Base-by-base conservation (phyloP, 2,797 vertebrate genomes). In the Hemibagrus guttatus region DNA sequence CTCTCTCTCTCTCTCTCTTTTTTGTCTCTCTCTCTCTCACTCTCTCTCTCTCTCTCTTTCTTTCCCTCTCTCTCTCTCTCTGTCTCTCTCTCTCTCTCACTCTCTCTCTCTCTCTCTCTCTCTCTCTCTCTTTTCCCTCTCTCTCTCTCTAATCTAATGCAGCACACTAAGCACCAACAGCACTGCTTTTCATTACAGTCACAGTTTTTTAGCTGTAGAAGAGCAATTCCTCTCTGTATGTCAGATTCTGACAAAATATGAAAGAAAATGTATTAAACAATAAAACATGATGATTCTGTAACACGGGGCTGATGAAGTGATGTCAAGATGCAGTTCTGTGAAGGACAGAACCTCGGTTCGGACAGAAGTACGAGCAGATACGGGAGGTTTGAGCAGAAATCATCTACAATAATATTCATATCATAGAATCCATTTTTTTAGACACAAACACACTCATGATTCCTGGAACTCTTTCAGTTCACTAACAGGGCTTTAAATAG, bases 131-230 rank as follows among this genome's bases (percentile, higher is more conserved):
- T 42, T 19, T 71, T n/a, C 2, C 0, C 14, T 31, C 16, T 19
- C 4, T 3, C 2, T 59, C 31, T 31, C 0, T 19, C 31, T 79
- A 39, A 79, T 59, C 31, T 79, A 79, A 79, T 79, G 54, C 54
- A 59, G 54, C 28, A 78, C 75, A 78, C 12, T 35, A 58, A 39
- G 54, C 54, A 79, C 56, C 12, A 79, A 59, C 76, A 79, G 19
- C 3, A 7, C 54, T 79, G 76, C 56, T 59, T 79, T 79, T 79
- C 28, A 79, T 79, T 79, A 79, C 39, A 76, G 49, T 56, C 52
- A 56, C n/a, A 31, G 16, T 23, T 35, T 79, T 79, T 58, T 13
- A 58, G 19, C 31, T 59, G 54, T 5, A 79, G 75, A 59, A 35
- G 54, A 6, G 31, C n/a, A 28, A 16, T 74, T 52, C 71, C 23